These are phyloP conservation scores for Steatocranus sp. DNA, from an alignment of 2,797 vertebrate species.

Conservation along the genomic window DNA sequence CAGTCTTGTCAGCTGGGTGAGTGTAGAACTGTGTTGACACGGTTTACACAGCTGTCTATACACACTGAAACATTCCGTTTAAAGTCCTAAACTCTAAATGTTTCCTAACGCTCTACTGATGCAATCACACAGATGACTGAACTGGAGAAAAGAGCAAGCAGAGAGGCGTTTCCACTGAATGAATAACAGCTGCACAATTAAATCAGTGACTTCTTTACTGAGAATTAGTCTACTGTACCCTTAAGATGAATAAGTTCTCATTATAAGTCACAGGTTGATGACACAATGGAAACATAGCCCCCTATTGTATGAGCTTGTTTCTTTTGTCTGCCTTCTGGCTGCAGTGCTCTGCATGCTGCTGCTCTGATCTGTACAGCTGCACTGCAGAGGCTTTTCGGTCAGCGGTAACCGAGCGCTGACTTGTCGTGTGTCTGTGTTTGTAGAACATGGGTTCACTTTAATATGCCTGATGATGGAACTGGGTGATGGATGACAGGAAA, in stretches of 20 bases:
- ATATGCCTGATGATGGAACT: neutral
- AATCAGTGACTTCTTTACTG: neutral
- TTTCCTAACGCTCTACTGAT: neutral
- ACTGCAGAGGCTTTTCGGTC: constrained; percentile 71
- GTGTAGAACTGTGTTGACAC: neutral
- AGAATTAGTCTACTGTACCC: neutral
- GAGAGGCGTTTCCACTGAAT: neutral
- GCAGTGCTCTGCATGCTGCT: constrained; percentile 49
- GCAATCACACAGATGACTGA: neutral
- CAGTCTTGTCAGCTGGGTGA: neutral
- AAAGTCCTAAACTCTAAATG: neutral
- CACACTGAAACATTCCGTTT: accelerated
- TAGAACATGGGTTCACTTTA: neutral
- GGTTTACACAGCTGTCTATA: neutral
- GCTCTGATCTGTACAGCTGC: constrained; percentile 66
- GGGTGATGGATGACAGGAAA: neutral
- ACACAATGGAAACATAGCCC: neutral
- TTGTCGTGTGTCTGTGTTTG: neutral
- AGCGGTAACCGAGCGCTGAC: constrained; percentile 46
- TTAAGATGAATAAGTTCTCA: neutral
- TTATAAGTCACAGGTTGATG: neutral
- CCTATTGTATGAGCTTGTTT: neutral
- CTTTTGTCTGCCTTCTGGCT: constrained; percentile 5
- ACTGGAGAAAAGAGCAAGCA: neutral
- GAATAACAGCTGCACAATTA: neutral